phyloP scores from a whole-genome alignment of 1,140 invertebrate species.

The Neotoxoptera formosana region DNA sequence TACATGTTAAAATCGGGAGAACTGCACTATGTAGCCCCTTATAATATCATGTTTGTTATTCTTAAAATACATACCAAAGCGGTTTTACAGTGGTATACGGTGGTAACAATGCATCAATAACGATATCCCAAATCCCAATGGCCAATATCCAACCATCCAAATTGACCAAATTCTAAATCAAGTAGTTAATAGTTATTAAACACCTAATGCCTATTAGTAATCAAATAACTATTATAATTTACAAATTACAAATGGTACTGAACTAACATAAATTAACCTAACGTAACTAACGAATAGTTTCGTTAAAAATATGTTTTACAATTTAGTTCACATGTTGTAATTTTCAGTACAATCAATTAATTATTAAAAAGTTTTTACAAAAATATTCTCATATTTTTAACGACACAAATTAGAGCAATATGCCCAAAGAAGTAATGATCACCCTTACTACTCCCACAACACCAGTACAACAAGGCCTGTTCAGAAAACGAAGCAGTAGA shows the following conservation, averaged over 20 bases:
- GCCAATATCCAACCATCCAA: too few species aligned
- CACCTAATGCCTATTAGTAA: neutral
- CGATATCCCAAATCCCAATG: neutral
- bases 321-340: neutral
- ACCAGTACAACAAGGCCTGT: slow-evolving; percentile 45
- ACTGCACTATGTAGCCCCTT: too few species aligned
- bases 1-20: too few species aligned
- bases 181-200: too few species aligned
- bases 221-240: neutral
- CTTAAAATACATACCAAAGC: neutral
- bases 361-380: neutral
- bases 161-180: neutral
- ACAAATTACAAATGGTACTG: neutral
- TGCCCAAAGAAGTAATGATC: slow-evolving; percentile 45
- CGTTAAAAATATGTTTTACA: neutral
- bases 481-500: slow-evolving; percentile 58
- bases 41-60: too few species aligned
- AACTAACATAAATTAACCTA: neutral
- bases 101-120: neutral
- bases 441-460: neutral
- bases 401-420: neutral
- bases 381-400: neutral
- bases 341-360: neutral
- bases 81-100: neutral
- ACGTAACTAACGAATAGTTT: neutral